Evolutionary conservation across 2,113 vertebrate genomes (phyloP).

Genomic region (Rutilus rutilus): DNA sequence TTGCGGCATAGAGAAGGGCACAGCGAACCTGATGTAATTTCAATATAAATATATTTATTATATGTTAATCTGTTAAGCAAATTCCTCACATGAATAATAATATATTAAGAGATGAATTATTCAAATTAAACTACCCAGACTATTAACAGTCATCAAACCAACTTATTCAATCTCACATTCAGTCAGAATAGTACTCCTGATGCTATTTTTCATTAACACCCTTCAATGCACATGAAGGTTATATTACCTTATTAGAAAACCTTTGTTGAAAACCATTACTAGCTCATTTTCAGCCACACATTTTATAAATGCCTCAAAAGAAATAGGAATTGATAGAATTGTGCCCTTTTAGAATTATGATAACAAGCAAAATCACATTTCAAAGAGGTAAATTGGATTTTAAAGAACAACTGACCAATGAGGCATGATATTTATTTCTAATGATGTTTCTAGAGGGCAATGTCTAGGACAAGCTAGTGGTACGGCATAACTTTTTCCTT

Average conservation of each 20-base stretch:
- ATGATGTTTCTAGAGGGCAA: conserved; percentile 29
- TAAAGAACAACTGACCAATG: conserved; percentile 4
- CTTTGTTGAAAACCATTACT: conserved; percentile 15
- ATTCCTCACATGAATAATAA: background rate
- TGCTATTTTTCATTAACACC: conserved; percentile 28
- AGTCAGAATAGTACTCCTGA: background rate
- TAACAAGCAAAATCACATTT: background rate
- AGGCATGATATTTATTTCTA: conserved; percentile 16
- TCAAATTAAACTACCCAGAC: background rate
- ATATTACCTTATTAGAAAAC: conserved; percentile 10
- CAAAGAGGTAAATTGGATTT: background rate
- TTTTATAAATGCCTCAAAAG: conserved; percentile 6
- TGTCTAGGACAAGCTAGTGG: background rate
- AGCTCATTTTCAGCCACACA: background rate
- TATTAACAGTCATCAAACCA: background rate
- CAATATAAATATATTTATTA: background rate
- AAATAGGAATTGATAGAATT: background rate
- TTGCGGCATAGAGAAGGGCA: conserved; percentile 13
- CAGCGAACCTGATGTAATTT: background rate
- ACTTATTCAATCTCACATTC: background rate
- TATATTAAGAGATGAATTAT: background rate
- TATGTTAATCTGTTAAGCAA: background rate
- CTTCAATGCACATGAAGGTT: background rate
- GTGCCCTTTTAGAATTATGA: background rate
- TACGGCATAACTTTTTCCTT: background rate